Percentiles rank a stretch among this genome's conserved stretches.
These are phyloP conservation scores for Heliconius ismenius DNA, from an alignment of 2,888 invertebrate species.

Conservation along the genomic window DNA sequence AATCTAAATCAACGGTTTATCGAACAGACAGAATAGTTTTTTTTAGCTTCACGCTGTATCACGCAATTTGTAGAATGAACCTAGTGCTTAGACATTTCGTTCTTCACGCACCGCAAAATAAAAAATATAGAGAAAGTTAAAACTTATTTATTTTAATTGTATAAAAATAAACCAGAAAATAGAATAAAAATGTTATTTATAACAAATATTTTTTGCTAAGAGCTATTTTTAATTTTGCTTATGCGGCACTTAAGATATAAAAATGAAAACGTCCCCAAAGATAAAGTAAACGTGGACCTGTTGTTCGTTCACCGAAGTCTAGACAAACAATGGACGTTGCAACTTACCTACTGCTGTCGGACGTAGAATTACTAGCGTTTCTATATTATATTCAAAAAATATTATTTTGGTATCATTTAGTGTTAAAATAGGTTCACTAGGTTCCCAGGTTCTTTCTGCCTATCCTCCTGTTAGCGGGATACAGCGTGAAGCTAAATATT, in stretches of 20 bases:
- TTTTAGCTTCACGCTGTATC: too few species aligned
- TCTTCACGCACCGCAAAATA: too few species aligned
- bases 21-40: too few species aligned
- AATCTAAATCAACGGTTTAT: too few species aligned
- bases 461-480: background rate
- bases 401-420: background rate
- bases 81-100: too few species aligned
- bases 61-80: too few species aligned
- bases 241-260: background rate
- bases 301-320: conserved; percentile 21
- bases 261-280: conserved; percentile 20
- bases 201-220: background rate
- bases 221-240: background rate
- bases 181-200: background rate
- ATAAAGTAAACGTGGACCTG: conserved; percentile 18
- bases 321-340: conserved; percentile 25
- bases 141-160: background rate
- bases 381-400: background rate
- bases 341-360: background rate
- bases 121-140: too few species aligned
- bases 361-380: background rate
- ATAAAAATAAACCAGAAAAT: background rate
- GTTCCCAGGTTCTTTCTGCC: background rate
- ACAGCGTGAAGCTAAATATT: too few species aligned
- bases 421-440: background rate